Evolutionary conservation across 2,797 vertebrate species (phyloP).

Genomic region (Argyrosomus regius): DNA sequence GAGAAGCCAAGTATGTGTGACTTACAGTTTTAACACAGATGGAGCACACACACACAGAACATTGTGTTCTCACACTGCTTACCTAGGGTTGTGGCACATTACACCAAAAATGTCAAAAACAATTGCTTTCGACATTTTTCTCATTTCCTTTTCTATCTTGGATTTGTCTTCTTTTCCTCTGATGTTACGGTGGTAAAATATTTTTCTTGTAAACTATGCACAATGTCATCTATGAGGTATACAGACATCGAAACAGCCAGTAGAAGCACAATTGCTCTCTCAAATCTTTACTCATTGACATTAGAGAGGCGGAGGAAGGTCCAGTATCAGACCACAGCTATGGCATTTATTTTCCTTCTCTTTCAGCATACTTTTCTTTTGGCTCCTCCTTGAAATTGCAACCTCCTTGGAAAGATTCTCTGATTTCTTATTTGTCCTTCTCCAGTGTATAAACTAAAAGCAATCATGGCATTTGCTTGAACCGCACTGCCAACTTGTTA

Average conservation of each 20-base stretch:
- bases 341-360: conserved; percentile 69
- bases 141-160: conserved; percentile 17
- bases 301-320: conserved; percentile 19
- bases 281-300: not conserved
- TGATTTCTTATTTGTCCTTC: conserved; percentile 52
- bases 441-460: conserved; percentile 42
- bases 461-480: conserved; percentile 11
- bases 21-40: conserved; percentile 40
- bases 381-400: conserved; percentile 59
- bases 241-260: not conserved
- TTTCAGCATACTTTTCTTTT: conserved; percentile 60
- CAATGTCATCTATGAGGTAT: not conserved
- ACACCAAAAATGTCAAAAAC: conserved; percentile 37
- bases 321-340: conserved; percentile 55
- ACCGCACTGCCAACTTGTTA: conserved; percentile 29
- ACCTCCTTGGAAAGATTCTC: conserved; percentile 57
- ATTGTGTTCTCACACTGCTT: conserved; percentile 54
- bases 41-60: conserved; percentile 39
- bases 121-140: conserved; percentile 6
- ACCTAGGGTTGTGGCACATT: conserved; percentile 13
- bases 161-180: not conserved
- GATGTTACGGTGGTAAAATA: conserved; percentile 1
- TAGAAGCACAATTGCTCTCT: not conserved
- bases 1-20: conserved; percentile 56
- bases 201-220: not conserved